Base-by-base conservation (phyloP, 1,140 invertebrate genomes). In the Ceratina japonica region DNA sequence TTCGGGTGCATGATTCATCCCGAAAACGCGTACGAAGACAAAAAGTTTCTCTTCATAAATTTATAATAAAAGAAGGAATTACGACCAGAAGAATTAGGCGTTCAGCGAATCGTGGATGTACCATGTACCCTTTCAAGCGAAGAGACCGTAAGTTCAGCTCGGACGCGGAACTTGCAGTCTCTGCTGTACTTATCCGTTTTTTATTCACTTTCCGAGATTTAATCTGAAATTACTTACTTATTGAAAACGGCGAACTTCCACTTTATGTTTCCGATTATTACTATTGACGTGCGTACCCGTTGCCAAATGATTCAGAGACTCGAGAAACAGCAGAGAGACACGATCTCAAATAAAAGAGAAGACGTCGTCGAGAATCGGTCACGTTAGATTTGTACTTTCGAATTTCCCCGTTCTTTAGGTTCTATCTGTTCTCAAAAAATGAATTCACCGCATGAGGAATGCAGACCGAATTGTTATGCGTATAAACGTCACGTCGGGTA, bases 211-310 rank as follows among this genome's bases (percentile, higher is more conserved):
- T 58, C 12, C 18, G 15, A 10, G 20, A 22, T 65, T 37, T 49
- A 44, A 71, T 54, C 44, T 15, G n/a, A n/a, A 54, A 44, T 79
- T 69, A 61, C 62, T 22, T 54, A 44, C 27, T 18, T 51, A 54
- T n/a, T 15, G 64, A 56, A 78, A 65, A 79, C 49, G 76, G 37
- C 49, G 51, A 80, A 73, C 63, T 54, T 80, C 64, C 59, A 73
- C 52, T 64, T 65, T 80, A 78, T 54, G 49, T 65, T 81, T 61
- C 64, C 66, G 71, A 75, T 44, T 56, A 56, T 80, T 86, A 81
- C 71, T 86, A 86, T 88, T 85, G 85, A 87, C 86, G 81, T 82
- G 66, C 66, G 81, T 83, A 79, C 49, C 61, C 71, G 79, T 71
- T 37, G 70, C 70, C 20, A 72, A 79, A 68, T 84, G 86, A 79